phyloP scores from a whole-genome alignment of 2,797 vertebrate genomes.

The Selene dorsalis region DNA sequence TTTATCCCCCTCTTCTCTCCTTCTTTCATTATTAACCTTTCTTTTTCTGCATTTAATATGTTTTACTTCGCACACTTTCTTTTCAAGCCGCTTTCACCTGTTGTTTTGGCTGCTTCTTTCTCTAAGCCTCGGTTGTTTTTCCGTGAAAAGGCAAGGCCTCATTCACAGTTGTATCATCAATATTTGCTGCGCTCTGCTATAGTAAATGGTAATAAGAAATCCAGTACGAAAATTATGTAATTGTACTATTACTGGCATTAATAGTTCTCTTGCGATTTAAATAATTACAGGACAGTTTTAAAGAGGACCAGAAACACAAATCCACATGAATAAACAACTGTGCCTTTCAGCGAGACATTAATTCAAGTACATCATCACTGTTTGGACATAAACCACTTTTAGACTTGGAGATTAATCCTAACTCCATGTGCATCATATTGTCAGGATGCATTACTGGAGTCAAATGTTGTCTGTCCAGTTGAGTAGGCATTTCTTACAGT shows the following conservation, averaged over 20 bases:
- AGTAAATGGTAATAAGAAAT: slow-evolving; percentile 1
- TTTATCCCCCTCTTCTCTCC: slow-evolving; percentile 78
- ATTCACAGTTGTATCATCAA: slow-evolving; percentile 59
- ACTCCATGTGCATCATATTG: slow-evolving; percentile 10
- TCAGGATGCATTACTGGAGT: slow-evolving; percentile 47
- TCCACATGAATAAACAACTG: slow-evolving; percentile 11
- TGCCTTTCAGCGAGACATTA: slow-evolving; percentile 15
- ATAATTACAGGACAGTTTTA: background rate
- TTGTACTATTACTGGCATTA: background rate
- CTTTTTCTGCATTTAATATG: slow-evolving; percentile 23
- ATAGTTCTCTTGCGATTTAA: slow-evolving; percentile 1
- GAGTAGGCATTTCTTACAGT: slow-evolving; percentile 6
- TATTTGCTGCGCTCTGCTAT: background rate
- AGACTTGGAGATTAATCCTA: slow-evolving; percentile 22
- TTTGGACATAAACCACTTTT: slow-evolving; percentile 29
- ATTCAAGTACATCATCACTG: slow-evolving; percentile 16
- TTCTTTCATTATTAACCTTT: slow-evolving; percentile 54
- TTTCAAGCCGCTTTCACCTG: slow-evolving; percentile 77
- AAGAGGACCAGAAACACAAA: background rate
- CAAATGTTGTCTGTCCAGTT: slow-evolving; percentile 13
- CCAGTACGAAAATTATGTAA: background rate
- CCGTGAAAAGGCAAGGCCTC: slow-evolving; percentile 57
- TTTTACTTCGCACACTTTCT: slow-evolving; percentile 78
- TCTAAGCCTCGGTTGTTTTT: slow-evolving; percentile 29
- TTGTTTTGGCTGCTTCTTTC: slow-evolving; percentile 67